These are phyloP conservation scores for Lysiphlebus fabarum DNA, from an alignment of 1,140 invertebrate genomes.

Conservation along the genomic window DNA sequence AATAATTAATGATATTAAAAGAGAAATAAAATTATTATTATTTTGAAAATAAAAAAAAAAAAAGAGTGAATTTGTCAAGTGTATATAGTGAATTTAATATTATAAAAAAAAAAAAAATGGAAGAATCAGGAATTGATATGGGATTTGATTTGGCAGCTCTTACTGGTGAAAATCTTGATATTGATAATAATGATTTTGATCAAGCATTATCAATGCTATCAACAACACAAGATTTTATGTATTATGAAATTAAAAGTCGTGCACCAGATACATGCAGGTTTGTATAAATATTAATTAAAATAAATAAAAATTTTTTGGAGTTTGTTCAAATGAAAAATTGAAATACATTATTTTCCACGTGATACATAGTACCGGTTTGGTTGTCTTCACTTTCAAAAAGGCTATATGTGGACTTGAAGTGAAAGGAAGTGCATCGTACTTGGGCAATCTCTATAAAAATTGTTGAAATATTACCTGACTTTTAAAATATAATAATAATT, in stretches of 20 bases:
- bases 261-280: conserved; percentile 66
- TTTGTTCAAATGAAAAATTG: background rate
- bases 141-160: conserved; percentile 68
- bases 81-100: too few relatives aligned
- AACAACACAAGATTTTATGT: conserved; percentile 63
- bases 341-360: background rate
- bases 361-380: too few relatives aligned
- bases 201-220: conserved; percentile 39
- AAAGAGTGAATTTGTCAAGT: too few relatives aligned
- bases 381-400: too few relatives aligned
- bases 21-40: too few relatives aligned
- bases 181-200: conserved; percentile 43
- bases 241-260: conserved; percentile 63
- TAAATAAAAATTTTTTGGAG: too few relatives aligned
- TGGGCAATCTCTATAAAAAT: background rate
- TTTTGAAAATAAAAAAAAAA: too few relatives aligned
- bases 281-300: conserved; percentile 39
- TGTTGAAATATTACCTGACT: background rate
- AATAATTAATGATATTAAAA: too few relatives aligned
- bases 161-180: conserved; percentile 57
- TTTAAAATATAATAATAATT: background rate
- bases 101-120: conserved; percentile 33
- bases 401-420: conserved; percentile 15
- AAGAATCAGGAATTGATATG: conserved; percentile 70
- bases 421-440: conserved; percentile 20